Base-by-base conservation (phyloP, 2,797 vertebrate genomes). In the Nannoperca obscura region DNA sequence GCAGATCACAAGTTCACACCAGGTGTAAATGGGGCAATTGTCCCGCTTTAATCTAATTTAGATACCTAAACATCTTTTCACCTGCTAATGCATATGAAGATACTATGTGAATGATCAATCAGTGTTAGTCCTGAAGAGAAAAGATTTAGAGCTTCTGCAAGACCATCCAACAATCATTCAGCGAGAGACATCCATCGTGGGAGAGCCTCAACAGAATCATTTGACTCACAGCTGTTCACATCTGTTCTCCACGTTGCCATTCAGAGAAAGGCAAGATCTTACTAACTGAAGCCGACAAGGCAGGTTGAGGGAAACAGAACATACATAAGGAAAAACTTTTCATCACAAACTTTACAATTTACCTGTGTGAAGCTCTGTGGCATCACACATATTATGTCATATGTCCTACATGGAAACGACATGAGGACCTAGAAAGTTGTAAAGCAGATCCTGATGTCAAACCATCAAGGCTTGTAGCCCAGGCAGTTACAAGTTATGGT, bases 201-300 rank as follows among this genome's bases (percentile, higher is more conserved):
- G 8, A 32, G 36, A 14, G 53, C 63, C 34, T 69, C 53, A 46
- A 40, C 49, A 49, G n/a, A 64, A 36, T 27, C 65, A 50, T 40
- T 9, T 49, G 61, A 76, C 55, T 71, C 61, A 52, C 64, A 46
- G 73, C 72, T 53, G 32, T 63, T 83, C 57, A 49, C 67, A 52
- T 27, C 27, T n/a, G 9, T 36, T 58, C 32, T 65, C 38, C 2
- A 13, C 32, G 24, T 27, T 27, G 24, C 24, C 24, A 27, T 27
- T 27, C 24, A 27, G 24, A 27, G 24, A 27, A 27, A 27, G 1
- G 24, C 24, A 27, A 27, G 24, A 27, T 27, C 24, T 27, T 27
- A 27, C 24, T 2, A 27, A 27, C 24, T 27, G 24, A 27, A 27
- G 24, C 24, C 24, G 24, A 27, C 24, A 27, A 27, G 24, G 24